These are phyloP conservation scores for Parazoanthus atlanticus DNA, from an alignment of 92 coral and sea anemone genomes.

Conservation along the genomic window DNA sequence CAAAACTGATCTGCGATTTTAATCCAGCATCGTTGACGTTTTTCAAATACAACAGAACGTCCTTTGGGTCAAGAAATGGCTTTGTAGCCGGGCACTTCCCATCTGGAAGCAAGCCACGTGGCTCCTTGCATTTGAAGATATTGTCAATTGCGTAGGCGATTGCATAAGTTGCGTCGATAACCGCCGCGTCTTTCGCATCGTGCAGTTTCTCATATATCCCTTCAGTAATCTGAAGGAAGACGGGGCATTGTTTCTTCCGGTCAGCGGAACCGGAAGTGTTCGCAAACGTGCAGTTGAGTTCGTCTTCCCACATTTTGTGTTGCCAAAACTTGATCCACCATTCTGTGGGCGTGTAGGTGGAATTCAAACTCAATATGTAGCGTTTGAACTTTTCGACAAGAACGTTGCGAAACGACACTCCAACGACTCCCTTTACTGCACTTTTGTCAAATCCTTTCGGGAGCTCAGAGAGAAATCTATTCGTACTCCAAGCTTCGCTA, in stretches of 20 bases:
- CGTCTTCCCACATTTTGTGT: slow-evolving; percentile 44
- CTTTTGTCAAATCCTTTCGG: slow-evolving; percentile 27
- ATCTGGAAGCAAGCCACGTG: slow-evolving; percentile 37
- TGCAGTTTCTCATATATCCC: slow-evolving; percentile 49
- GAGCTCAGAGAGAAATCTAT: slow-evolving; percentile 19
- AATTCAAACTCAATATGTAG: slow-evolving; percentile 54
- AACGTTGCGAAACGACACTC: slow-evolving; percentile 63
- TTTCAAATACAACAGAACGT: slow-evolving; percentile 61
- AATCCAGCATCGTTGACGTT: slow-evolving; percentile 56
- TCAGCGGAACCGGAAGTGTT: slow-evolving; percentile 1
- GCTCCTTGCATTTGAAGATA: slow-evolving; percentile 59
- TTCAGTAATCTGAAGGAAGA: slow-evolving; percentile 46
- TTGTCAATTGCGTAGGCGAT: slow-evolving; percentile 87
- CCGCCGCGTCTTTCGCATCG: slow-evolving; percentile 68
- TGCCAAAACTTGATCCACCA: slow-evolving; percentile 84
- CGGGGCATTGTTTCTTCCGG: slow-evolving; percentile 43
- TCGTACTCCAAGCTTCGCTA: slow-evolving; percentile 79
- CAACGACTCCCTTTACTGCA: slow-evolving; percentile 68
- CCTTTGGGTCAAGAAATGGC: slow-evolving; percentile 56
- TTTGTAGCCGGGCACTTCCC: slow-evolving; percentile 57
- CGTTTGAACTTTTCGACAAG: slow-evolving; percentile 53
- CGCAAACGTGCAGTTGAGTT: slow-evolving; percentile 62
- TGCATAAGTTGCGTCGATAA: slow-evolving; percentile 87
- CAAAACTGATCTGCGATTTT: slow-evolving; percentile 58
- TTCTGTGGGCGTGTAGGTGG: slow-evolving; percentile 57